Conservation (phyloP, 2,797 vertebrate genomes). For the Nothura maculosa region DNA sequence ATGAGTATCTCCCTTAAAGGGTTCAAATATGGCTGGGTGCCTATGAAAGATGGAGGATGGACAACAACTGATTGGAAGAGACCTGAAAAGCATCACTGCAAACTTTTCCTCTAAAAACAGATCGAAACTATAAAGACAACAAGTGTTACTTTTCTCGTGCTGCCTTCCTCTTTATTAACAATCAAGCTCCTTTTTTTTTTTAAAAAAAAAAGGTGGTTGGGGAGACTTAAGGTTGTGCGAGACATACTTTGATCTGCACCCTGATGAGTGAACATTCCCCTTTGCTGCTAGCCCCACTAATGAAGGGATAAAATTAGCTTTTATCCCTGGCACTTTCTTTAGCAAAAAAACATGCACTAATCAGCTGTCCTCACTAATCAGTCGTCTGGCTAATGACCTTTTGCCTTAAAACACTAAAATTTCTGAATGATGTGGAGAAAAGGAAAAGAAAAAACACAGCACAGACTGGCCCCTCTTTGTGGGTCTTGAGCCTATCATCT, state of each 20-base stretch:
- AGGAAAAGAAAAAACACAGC: not conserved
- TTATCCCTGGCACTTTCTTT: constrained; percentile 91
- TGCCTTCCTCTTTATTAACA: constrained; percentile 54
- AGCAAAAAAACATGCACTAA: constrained; percentile 86
- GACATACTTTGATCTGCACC: constrained; percentile 92
- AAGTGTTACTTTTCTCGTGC: constrained; percentile 8
- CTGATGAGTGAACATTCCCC: constrained; percentile 90
- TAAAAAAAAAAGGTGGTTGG: constrained; percentile 37
- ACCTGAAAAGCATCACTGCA: not conserved
- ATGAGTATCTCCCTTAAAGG: constrained; percentile 15
- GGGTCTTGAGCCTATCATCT: constrained; percentile 73
- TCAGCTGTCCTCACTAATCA: constrained; percentile 93
- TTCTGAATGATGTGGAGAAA: constrained; percentile 78
- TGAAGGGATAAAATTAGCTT: constrained; percentile 95
- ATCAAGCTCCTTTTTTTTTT: not conserved
- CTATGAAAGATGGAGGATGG: not conserved
- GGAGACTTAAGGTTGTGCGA: constrained; percentile 77
- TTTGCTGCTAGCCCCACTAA: constrained; percentile 92
- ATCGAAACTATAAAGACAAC: constrained; percentile 21
- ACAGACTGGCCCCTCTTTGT: constrained; percentile 64
- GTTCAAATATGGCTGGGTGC: accelerated
- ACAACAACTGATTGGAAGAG: not conserved
- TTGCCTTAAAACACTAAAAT: constrained; percentile 88
- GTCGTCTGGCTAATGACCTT: constrained; percentile 88
- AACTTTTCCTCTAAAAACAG: constrained; percentile 22